Evolutionary conservation across 1,140 invertebrate genomes (phyloP).

Genomic region (Tribolium castaneum): DNA sequence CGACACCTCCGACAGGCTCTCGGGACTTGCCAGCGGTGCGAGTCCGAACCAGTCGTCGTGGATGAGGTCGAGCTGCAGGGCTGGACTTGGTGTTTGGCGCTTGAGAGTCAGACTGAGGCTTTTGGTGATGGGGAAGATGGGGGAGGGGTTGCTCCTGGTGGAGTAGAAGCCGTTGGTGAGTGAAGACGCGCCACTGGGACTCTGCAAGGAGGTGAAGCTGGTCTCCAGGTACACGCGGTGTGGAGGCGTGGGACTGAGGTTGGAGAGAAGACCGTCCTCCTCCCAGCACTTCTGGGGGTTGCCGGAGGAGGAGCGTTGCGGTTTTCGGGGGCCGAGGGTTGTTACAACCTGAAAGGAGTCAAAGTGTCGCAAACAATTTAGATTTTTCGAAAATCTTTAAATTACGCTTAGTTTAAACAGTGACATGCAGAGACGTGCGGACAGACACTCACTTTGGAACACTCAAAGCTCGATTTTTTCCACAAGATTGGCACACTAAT

Average conservation of each 20-base stretch:
- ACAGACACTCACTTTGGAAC: too few species aligned
- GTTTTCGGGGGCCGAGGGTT: slow-evolving; percentile 77
- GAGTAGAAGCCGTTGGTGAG: slow-evolving; percentile 62
- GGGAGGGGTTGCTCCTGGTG: slow-evolving; percentile 60
- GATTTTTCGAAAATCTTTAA: too few species aligned
- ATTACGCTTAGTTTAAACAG: too few species aligned
- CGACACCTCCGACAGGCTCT: slow-evolving; percentile 85
- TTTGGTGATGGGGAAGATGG: slow-evolving; percentile 53
- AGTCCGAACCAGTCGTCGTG: slow-evolving; percentile 75
- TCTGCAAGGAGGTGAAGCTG: slow-evolving; percentile 77
- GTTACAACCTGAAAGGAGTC: slow-evolving; percentile 76
- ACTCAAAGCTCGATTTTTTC: too few species aligned
- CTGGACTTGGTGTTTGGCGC: slow-evolving; percentile 55
- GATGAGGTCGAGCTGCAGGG: slow-evolving; percentile 65
- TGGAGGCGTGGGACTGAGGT: slow-evolving; percentile 66
- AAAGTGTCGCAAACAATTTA: background rate
- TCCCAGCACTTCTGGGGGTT: slow-evolving; percentile 33
- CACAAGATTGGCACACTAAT: too few species aligned
- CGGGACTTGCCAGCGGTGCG: slow-evolving; percentile 86
- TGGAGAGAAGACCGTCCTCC: slow-evolving; percentile 58
- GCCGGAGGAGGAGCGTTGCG: slow-evolving; percentile 67
- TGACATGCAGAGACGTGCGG: too few species aligned
- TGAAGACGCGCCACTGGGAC: slow-evolving; percentile 65
- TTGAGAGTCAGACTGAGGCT: slow-evolving; percentile 54
- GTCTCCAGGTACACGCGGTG: slow-evolving; percentile 78